These are phyloP conservation scores for Cerceris rybyensis DNA, from an alignment of 2,888 invertebrate species.

Conservation along the genomic window DNA sequence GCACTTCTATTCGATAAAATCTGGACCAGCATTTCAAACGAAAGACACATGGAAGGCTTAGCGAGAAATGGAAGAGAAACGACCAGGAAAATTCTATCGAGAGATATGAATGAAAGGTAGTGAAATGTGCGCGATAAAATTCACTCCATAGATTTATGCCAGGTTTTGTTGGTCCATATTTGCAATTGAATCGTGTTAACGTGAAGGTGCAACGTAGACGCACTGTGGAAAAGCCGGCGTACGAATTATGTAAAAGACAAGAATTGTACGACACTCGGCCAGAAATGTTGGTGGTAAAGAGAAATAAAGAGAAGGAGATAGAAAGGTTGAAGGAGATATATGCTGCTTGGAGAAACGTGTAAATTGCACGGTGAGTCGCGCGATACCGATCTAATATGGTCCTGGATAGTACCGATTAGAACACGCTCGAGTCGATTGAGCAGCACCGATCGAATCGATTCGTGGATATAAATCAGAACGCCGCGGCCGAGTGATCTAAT, in stretches of 20 bases:
- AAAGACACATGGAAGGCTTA: neutral
- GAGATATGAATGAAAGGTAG: neutral
- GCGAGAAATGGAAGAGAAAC: neutral
- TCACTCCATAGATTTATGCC: neutral
- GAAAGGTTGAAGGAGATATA: constrained; percentile 45
- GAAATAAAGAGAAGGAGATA: constrained; percentile 27
- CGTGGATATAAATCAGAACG: constrained; percentile 73
- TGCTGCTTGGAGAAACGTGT: constrained; percentile 49
- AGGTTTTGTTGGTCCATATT: neutral
- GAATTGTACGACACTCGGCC: constrained; percentile 17
- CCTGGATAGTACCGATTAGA: constrained; percentile 42
- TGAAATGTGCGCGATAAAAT: neutral
- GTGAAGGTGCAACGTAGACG: neutral
- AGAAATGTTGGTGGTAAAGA: constrained; percentile 30
- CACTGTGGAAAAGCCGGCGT: constrained; percentile 22
- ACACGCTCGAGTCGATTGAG: constrained; percentile 43
- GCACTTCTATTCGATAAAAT: too few species aligned
- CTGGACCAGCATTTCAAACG: neutral
- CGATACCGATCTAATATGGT: constrained; percentile 65
- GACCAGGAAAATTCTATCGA: neutral
- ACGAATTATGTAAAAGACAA: constrained; percentile 54
- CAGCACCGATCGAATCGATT: constrained; percentile 58
- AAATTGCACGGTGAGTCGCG: constrained; percentile 55
- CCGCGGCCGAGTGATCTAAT: constrained; percentile 39
- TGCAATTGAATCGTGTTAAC: neutral